phyloP scores from a whole-genome alignment of 2,797 vertebrate species.

The Carduelis carduelis region DNA sequence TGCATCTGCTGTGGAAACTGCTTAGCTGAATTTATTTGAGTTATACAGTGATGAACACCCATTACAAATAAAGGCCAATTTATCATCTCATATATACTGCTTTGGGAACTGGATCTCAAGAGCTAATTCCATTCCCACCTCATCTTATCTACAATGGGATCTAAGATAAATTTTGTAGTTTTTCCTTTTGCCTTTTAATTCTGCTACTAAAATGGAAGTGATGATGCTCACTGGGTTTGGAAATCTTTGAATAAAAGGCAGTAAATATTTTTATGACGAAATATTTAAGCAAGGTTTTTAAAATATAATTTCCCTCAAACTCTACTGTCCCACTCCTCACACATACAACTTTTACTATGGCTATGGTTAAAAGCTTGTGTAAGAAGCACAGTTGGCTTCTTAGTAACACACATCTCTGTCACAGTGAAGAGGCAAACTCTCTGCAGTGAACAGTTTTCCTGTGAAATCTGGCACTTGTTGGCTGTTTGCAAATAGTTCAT shows the following conservation, averaged over 20 bases:
- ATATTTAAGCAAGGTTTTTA: not conserved
- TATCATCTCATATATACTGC: not conserved
- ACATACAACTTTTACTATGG: not conserved
- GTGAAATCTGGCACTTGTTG: constrained; percentile 8
- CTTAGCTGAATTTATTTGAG: not conserved
- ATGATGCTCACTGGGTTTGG: not conserved
- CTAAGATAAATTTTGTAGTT: not conserved
- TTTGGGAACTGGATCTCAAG: not conserved
- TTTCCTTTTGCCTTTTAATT: not conserved
- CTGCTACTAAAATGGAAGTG: not conserved
- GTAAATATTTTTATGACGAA: not conserved
- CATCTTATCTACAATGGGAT: not conserved
- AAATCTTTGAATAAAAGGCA: not conserved
- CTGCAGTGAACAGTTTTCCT: not conserved
- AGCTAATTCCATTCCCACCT: not conserved
- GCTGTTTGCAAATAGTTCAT: not conserved
- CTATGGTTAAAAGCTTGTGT: not conserved
- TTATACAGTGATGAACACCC: not conserved
- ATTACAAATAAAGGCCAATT: not conserved
- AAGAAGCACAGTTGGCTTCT: not conserved
- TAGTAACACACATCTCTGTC: not conserved
- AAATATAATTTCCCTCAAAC: not conserved
- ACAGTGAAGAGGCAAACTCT: not conserved
- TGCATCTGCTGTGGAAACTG: not conserved
- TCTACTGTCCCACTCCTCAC: not conserved